Base-by-base conservation (phyloP, 2,888 invertebrate species). In the Troilus luridus region DNA sequence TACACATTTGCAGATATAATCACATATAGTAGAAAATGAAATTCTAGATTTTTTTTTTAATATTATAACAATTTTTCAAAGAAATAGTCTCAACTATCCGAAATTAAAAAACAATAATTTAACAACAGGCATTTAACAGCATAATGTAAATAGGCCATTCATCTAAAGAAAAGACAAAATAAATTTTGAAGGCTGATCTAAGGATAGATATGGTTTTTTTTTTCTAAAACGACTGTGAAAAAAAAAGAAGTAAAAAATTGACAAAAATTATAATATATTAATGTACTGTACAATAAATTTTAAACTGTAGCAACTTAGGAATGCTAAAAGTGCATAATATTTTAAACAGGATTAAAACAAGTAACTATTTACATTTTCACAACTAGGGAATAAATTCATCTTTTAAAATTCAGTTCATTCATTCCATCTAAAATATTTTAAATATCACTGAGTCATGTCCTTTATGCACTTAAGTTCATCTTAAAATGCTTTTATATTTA, bases 1-100 rank as follows among this genome's bases (percentile, higher is more conserved):
- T 92, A 92, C 92, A 92, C 92, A 89, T 90, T 91, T 91, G 90
- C 92, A 91, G 88, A 85, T 88, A 77, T 77, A 88, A 91, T 41
- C 88, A 91, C 88, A 91, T 60, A 91, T 90, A 90, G 90, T 67
- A 90, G 67, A 88, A 90, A 90, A 90, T 90, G 77, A 90, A 90
- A 90, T 88, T 90, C 90, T 90, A 90, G 67, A n/a, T 81, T 72
- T 90, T 90, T 67, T 72, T 77, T 27, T 27, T 58, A 60, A 88
- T 59, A 60, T 62, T 41, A 88, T 59, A 62, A 88, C 88, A 88
- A 88, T 89, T 41, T 6, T 62, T 60, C 88, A 62, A 88, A 88
- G 88, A 88, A 77, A 88, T 59, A 56, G 17, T n/a, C 5, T 14
- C 19, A 56, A 88, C 88, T 88, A 88, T 88, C 59, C 21, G 54